A percentile compares a stretch with the other conserved stretches of the same genome.
Conservation (phyloP, 2,797 vertebrate genomes). For the Enteromius thamalakanensis region DNA sequence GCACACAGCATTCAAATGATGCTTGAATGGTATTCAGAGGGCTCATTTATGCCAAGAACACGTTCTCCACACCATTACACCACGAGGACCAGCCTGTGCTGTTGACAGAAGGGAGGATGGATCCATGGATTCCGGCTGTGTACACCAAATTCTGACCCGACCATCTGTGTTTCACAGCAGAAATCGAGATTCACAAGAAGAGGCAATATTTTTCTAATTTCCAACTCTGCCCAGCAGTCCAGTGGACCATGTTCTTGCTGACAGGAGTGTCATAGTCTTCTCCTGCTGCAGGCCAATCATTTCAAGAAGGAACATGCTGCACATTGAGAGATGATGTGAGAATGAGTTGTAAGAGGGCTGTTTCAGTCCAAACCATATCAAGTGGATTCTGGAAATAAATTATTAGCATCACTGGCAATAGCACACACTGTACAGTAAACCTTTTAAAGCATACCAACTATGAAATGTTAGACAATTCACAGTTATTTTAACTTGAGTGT, state of each 20-base stretch:
- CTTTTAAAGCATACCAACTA: neutral
- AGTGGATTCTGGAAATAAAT: neutral
- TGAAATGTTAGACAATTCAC: neutral
- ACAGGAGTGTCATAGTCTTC: neutral
- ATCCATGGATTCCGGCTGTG: conserved; percentile 30
- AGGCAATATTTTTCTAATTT: conserved; percentile 1
- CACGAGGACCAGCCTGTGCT: conserved; percentile 17
- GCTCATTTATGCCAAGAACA: conserved; percentile 15
- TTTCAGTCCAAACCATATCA: neutral
- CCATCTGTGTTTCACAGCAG: conserved; percentile 25
- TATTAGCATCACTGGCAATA: neutral
- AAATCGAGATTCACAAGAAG: neutral
- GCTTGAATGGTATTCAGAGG: conserved; percentile 31
- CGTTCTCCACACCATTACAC: conserved; percentile 24
- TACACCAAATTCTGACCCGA: conserved; percentile 18
- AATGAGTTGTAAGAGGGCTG: neutral
- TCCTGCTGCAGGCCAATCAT: neutral
- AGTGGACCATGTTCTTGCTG: neutral
- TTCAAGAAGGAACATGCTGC: neutral
- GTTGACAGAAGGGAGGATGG: conserved; percentile 32
- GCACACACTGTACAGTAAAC: neutral
- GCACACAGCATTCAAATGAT: conserved; percentile 38
- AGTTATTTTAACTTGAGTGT: neutral
- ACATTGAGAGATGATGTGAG: neutral
- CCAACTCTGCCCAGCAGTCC: neutral